These are phyloP conservation scores for Hephaestus fuliginosus DNA, from an alignment of 2,797 vertebrate genomes.

Conservation along the genomic window DNA sequence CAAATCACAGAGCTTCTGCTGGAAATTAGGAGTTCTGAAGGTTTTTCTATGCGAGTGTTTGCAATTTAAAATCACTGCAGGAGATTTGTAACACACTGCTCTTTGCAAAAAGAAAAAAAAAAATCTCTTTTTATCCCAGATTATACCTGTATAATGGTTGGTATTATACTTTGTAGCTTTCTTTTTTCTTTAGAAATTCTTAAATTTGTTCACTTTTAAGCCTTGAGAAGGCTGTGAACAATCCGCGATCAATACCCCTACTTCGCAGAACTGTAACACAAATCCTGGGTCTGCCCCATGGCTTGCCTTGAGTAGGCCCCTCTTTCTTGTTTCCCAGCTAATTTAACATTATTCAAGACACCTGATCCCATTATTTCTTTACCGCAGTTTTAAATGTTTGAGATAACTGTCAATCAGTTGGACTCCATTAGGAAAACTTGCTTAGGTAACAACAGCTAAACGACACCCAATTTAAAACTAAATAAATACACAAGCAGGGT, in stretches of 20 bases:
- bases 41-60: conserved; percentile 4
- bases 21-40: conserved; percentile 15
- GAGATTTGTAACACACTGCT: conserved; percentile 19
- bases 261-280: not conserved
- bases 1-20: conserved; percentile 29
- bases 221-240: not conserved
- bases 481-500: conserved; percentile 9
- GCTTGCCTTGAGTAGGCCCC: conserved; percentile 14
- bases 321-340: conserved; percentile 39
- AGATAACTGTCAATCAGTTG: conserved; percentile 23
- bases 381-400: conserved; percentile 15
- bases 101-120: not conserved
- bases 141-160: not conserved
- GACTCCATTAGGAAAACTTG: conserved; percentile 33
- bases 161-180: not conserved
- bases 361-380: conserved; percentile 24
- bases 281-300: conserved; percentile 23
- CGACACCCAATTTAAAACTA: conserved; percentile 12
- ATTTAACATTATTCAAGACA: conserved; percentile 43
- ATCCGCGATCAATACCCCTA: conserved; percentile 35
- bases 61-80: conserved; percentile 16
- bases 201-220: conserved; percentile 16
- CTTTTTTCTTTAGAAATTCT: conserved; percentile 14
- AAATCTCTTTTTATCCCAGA: not conserved
- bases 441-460: conserved; percentile 17